Evolutionary conservation across 2,113 vertebrate genomes (phyloP).

Genomic region (Pleuronectes platessa): DNA sequence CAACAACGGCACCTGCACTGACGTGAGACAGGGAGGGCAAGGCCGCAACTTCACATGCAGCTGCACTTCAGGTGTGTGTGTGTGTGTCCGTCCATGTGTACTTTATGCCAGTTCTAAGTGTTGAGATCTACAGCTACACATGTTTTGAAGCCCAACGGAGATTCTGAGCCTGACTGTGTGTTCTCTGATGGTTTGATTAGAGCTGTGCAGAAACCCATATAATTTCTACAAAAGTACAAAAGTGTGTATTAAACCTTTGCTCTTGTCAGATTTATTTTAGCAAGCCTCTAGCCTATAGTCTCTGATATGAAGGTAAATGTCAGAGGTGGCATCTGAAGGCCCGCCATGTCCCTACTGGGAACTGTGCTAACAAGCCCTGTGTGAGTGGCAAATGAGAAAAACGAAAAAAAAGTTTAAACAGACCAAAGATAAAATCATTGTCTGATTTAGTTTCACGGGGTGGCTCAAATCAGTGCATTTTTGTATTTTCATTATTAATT

Average conservation of each 20-base stretch:
- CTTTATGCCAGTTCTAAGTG: neutral
- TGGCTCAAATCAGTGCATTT: too few species aligned
- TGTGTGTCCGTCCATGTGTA: constrained; percentile 15
- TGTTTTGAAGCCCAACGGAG: too few species aligned
- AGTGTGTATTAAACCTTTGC: constrained; percentile 30
- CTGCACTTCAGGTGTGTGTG: constrained; percentile 88
- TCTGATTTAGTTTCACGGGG: too few species aligned
- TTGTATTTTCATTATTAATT: too few species aligned
- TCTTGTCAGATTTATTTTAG: constrained; percentile 51
- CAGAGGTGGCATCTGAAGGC: constrained; percentile 13
- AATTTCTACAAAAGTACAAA: too few species aligned
- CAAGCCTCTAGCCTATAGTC: too few species aligned
- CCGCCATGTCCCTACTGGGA: constrained; percentile 18
- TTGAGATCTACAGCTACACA: neutral
- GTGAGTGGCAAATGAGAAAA: neutral
- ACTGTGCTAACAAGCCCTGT: constrained; percentile 19
- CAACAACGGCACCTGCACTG: constrained; percentile 89
- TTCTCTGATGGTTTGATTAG: neutral
- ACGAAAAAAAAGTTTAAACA: neutral
- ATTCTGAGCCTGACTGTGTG: neutral
- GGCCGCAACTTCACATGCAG: constrained; percentile 90
- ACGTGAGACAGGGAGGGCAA: constrained; percentile 85
- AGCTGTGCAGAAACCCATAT: too few species aligned
- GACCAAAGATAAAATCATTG: too few species aligned
- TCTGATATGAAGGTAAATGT: constrained; percentile 42